Evolutionary conservation across 2,113 vertebrate genomes (phyloP).

Genomic region (Sinosuthora webbiana): DNA sequence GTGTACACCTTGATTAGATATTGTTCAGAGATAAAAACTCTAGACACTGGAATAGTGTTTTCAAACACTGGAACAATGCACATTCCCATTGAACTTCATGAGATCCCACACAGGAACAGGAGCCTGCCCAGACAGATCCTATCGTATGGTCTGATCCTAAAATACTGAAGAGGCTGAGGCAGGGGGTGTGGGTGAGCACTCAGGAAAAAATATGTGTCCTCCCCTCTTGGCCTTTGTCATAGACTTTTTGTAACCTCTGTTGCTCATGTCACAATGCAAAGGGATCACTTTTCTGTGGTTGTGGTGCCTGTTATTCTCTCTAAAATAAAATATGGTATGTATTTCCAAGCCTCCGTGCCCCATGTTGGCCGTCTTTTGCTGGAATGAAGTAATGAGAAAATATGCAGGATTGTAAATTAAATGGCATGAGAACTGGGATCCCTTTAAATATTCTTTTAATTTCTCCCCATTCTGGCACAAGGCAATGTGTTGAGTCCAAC

Average conservation of each 20-base stretch:
- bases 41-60: neutral
- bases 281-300: neutral
- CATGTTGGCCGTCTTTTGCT: neutral
- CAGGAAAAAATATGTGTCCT: neutral
- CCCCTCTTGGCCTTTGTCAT: neutral
- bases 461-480: constrained; percentile 36
- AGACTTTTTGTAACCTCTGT: neutral
- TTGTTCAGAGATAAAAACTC: neutral
- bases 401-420: neutral
- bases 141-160: neutral
- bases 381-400: neutral
- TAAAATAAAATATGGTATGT: neutral
- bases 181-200: neutral
- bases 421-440: constrained; percentile 26
- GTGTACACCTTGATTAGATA: neutral
- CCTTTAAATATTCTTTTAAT: constrained; percentile 17
- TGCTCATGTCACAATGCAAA: neutral
- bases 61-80: neutral
- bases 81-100: neutral
- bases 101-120: neutral
- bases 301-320: neutral
- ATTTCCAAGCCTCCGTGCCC: neutral
- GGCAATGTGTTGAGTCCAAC: constrained; percentile 46
- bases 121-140: neutral
- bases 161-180: neutral